Percentiles rank a stretch among this genome's conserved stretches.
Conservation (phyloP, 2,113 vertebrate species). For the Callipepla californica region DNA sequence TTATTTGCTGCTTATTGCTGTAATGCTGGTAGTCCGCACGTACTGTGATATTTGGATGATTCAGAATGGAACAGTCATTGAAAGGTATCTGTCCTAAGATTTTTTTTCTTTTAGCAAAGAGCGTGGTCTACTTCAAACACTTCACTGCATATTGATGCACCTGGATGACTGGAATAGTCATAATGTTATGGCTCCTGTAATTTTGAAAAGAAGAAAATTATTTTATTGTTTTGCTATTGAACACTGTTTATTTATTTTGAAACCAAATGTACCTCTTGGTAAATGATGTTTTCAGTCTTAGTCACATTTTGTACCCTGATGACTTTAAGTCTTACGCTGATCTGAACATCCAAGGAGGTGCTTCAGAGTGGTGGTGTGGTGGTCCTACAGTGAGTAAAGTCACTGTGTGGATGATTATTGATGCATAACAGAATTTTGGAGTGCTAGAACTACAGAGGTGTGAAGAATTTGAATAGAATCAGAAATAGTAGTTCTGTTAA, state of each 20-base stretch:
- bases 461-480: background rate
- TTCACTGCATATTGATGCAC: background rate
- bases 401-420: background rate
- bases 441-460: background rate
- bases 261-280: background rate
- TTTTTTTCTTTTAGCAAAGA: background rate
- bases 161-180: background rate
- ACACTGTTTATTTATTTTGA: background rate
- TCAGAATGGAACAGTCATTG: slow-evolving; percentile 97
- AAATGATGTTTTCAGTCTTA: background rate
- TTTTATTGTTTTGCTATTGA: background rate
- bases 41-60: slow-evolving; percentile 99
- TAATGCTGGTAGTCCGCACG: slow-evolving; percentile 92
- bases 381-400: background rate
- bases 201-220: background rate
- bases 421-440: background rate
- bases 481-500: background rate
- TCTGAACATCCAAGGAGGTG: background rate
- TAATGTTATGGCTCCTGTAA: accelerated
- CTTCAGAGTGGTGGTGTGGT: background rate
- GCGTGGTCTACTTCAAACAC: background rate
- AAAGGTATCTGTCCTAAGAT: slow-evolving; percentile 86
- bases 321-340: background rate
- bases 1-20: slow-evolving; percentile 92
- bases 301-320: background rate